These are phyloP conservation scores for Drosophila aldrichi DNA, from an alignment of 2,888 invertebrate species.

Conservation along the genomic window DNA sequence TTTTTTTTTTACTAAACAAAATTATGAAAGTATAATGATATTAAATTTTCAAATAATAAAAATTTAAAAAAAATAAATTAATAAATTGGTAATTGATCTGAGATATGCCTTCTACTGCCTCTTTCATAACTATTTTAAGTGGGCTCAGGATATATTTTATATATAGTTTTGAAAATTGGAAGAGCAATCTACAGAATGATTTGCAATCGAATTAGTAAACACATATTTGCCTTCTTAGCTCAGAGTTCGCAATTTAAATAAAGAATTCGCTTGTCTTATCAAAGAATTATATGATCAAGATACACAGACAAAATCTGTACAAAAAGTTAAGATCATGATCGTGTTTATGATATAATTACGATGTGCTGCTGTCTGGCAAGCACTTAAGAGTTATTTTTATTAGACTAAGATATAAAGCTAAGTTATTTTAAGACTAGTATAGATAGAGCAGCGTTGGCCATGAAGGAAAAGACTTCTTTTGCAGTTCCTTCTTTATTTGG, in stretches of 20 bases:
- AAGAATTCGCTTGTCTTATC: background rate
- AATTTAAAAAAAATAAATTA: background rate
- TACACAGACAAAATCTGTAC: background rate
- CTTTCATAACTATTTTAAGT: no score
- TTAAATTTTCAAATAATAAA: background rate
- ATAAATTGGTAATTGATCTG: no score
- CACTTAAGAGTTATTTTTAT: background rate
- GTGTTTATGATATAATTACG: background rate
- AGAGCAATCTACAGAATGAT: no score
- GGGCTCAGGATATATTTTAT: no score
- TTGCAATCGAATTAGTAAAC: background rate
- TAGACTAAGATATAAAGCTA: background rate
- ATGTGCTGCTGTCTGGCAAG: background rate
- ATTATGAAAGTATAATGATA: background rate
- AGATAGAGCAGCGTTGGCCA: background rate
- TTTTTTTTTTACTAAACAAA: background rate
- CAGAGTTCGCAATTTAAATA: background rate
- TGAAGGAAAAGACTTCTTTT: background rate
- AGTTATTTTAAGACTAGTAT: background rate
- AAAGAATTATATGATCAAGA: background rate
- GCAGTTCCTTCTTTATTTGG: slow-evolving; percentile 5
- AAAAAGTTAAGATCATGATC: background rate
- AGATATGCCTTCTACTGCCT: no score
- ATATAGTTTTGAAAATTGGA: no score
- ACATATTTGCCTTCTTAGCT: background rate